Evolutionary conservation across 1,140 invertebrate species (phyloP).

Genomic region (Bombus polaris): DNA sequence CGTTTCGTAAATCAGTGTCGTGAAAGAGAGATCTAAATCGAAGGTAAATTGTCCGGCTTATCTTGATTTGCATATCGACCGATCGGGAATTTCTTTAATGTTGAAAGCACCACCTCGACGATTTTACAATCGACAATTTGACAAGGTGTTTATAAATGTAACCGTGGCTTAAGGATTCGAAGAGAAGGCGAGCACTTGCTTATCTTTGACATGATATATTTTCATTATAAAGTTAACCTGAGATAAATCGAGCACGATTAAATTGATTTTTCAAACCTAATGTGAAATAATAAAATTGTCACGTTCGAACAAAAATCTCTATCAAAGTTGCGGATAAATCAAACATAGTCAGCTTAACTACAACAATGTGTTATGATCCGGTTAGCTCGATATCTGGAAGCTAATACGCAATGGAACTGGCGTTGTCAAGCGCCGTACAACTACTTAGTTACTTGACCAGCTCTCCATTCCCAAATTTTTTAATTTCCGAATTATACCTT

Average conservation of each 20-base stretch:
- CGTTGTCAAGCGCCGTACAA: too few species aligned
- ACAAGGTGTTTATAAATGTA: neutral
- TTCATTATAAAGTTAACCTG: neutral
- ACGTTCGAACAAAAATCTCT: too few species aligned
- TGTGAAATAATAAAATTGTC: neutral
- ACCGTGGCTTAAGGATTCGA: neutral
- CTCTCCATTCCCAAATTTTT: too few species aligned
- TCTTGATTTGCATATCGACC: neutral
- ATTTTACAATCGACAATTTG: neutral
- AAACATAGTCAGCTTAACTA: too few species aligned
- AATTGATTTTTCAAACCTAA: neutral
- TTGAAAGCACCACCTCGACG: neutral
- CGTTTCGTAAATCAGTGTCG: neutral
- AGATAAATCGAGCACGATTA: neutral
- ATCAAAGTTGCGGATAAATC: too few species aligned
- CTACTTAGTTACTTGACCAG: too few species aligned
- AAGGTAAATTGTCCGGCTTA: neutral
- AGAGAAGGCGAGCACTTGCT: neutral
- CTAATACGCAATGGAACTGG: too few species aligned
- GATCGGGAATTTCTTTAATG: neutral
- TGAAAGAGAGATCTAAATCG: neutral
- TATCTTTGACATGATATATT: neutral
- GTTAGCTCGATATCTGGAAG: too few species aligned
- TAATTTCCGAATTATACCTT: too few species aligned
- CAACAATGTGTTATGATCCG: too few species aligned